Conservation (phyloP, 2,888 invertebrate genomes). For the Cetonia aurata region DNA sequence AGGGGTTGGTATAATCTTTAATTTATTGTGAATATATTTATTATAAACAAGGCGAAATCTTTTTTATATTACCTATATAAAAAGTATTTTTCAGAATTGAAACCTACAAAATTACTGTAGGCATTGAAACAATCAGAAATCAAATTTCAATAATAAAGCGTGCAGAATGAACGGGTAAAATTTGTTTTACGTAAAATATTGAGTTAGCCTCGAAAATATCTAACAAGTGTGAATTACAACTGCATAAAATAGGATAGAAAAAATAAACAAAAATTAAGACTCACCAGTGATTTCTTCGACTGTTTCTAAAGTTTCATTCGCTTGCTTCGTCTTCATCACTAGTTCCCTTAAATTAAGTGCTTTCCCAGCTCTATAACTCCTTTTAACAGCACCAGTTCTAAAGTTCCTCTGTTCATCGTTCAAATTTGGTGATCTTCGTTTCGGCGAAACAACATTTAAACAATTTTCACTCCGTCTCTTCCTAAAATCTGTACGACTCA, state of each 20-base stretch:
- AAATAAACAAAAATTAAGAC: neutral
- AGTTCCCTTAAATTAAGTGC: conserved; percentile 53
- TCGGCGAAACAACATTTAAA: neutral
- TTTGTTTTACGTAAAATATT: too few species aligned
- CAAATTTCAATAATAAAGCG: too few species aligned
- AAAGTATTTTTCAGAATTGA: too few species aligned
- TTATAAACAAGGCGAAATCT: too few species aligned
- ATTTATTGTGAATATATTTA: too few species aligned
- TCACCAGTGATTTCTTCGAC: conserved; percentile 10
- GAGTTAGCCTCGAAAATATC: too few species aligned
- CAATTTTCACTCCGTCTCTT: conserved; percentile 14
- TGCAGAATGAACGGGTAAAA: too few species aligned
- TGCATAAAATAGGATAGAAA: neutral
- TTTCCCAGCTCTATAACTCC: conserved; percentile 51
- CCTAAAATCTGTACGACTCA: conserved; percentile 16
- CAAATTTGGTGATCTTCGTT: conserved; percentile 1
- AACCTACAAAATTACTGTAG: too few species aligned
- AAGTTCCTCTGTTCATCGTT: neutral
- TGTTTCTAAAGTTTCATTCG: neutral
- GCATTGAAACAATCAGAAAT: too few species aligned
- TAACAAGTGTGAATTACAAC: too few species aligned
- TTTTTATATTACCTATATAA: too few species aligned
- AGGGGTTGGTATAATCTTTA: too few species aligned
- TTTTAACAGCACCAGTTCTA: neutral
- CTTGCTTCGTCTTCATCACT: conserved; percentile 34